Evolutionary conservation across 2,888 invertebrate genomes (phyloP).

Genomic region (Ecliptopera silaceata): DNA sequence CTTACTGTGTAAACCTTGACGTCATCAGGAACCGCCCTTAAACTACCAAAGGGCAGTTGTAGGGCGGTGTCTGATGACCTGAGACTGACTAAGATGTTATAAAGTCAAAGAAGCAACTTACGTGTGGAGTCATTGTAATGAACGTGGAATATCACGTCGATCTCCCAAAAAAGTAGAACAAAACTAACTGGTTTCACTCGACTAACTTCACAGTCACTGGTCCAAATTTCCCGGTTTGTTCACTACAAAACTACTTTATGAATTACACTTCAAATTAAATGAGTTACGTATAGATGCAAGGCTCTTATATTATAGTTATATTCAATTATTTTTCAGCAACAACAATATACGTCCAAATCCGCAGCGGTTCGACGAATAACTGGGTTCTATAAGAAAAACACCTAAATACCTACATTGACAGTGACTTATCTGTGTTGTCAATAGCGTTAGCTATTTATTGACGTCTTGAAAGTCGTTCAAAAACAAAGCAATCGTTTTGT

Average conservation of each 20-base stretch:
- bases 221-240: neutral
- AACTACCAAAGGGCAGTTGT: neutral
- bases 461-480: too few relatives aligned
- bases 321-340: too few relatives aligned
- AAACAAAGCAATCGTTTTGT: too few relatives aligned
- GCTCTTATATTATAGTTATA: too few relatives aligned
- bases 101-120: slow-evolving; percentile 24
- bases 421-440: too few relatives aligned
- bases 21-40: slow-evolving; percentile 33
- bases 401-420: too few relatives aligned
- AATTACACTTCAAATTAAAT: neutral
- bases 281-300: too few relatives aligned
- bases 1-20: slow-evolving; percentile 20
- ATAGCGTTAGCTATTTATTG: too few relatives aligned
- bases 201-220: neutral
- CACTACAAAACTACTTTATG: neutral
- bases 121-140: slow-evolving; percentile 31
- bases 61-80: too few relatives aligned
- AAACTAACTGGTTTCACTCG: slow-evolving; percentile 20
- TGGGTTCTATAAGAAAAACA: too few relatives aligned
- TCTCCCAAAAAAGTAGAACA: slow-evolving; percentile 19
- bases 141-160: slow-evolving; percentile 9
- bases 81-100: neutral
- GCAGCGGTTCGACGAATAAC: too few relatives aligned
- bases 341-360: too few relatives aligned